Conservation (phyloP, 2,113 vertebrate genomes). For the Aramus guarauna region DNA sequence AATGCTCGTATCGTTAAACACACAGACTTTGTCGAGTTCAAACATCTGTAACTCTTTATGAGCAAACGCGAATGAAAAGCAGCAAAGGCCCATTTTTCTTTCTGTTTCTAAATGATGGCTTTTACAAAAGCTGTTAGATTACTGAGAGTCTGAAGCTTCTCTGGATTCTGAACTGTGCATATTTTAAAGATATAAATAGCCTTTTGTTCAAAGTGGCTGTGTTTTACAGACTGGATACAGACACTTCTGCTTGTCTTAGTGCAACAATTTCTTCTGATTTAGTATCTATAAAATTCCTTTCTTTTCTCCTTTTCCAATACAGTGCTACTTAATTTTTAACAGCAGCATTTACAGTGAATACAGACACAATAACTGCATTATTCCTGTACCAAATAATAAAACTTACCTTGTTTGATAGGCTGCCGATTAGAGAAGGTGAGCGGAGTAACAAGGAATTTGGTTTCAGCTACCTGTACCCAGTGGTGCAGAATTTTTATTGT, state of each 20-base stretch:
- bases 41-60: background rate
- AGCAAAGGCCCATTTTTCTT: background rate
- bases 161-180: background rate
- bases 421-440: conserved; percentile 88
- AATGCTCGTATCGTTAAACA: background rate
- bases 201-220: background rate
- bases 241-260: background rate
- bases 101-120: background rate
- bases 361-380: background rate
- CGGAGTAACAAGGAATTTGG: conserved; percentile 89
- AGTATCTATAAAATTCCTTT: background rate
- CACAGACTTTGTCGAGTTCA: background rate
- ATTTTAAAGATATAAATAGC: conserved; percentile 1
- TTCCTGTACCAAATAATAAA: background rate
- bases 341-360: background rate
- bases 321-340: background rate
- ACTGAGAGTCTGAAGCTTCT: background rate
- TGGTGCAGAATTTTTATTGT: conserved; percentile 92
- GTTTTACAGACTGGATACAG: background rate
- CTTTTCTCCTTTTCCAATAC: background rate
- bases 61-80: background rate
- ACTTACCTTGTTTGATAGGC: conserved; percentile 89
- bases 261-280: background rate
- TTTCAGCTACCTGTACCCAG: conserved; percentile 95
- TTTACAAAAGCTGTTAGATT: background rate